Evolutionary conservation across 2,113 vertebrate genomes (phyloP).

Genomic region (Callionymus lyra): DNA sequence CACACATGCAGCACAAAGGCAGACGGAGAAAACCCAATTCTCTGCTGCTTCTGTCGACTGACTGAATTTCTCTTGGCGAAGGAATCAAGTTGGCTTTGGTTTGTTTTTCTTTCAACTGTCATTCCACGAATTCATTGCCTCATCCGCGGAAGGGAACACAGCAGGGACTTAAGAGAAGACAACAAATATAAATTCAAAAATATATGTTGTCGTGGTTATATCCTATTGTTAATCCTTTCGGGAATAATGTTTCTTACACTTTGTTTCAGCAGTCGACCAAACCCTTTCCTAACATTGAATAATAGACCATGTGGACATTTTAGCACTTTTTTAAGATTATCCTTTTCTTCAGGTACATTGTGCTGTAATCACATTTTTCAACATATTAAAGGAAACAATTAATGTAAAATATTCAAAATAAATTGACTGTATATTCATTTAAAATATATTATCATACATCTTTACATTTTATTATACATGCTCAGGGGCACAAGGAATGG

Average conservation of each 20-base stretch:
- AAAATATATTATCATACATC: too few species aligned
- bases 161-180: slow-evolving; percentile 26
- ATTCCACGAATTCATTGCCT: slow-evolving; percentile 47
- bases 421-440: too few species aligned
- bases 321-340: too few species aligned
- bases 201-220: slow-evolving; percentile 20
- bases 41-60: slow-evolving; percentile 42
- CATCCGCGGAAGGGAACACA: slow-evolving; percentile 33
- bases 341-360: too few species aligned
- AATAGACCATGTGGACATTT: too few species aligned
- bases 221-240: slow-evolving; percentile 15
- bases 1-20: slow-evolving; percentile 70
- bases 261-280: too few species aligned
- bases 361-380: too few species aligned
- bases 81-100: slow-evolving; percentile 38
- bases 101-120: slow-evolving; percentile 33
- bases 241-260: not conserved
- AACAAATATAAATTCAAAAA: slow-evolving; percentile 30
- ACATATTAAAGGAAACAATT: too few species aligned
- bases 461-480: too few species aligned
- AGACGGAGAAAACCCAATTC: slow-evolving; percentile 62
- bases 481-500: too few species aligned
- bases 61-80: slow-evolving; percentile 50
- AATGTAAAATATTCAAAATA: too few species aligned
- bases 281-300: too few species aligned